These are phyloP conservation scores for Sinonovacula constricta DNA, from an alignment of 1,140 invertebrate species.

Conservation along the genomic window DNA sequence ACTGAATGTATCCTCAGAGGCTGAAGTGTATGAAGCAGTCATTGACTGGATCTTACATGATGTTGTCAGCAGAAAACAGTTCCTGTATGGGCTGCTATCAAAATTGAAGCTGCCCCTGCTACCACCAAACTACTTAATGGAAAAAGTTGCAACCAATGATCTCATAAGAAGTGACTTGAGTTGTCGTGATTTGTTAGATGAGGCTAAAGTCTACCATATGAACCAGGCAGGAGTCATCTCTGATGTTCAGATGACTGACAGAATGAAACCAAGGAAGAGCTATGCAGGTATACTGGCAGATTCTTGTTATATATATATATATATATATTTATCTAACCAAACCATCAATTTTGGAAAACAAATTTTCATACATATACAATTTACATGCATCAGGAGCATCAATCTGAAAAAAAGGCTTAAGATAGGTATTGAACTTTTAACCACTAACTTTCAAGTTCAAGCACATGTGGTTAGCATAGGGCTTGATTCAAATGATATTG, in stretches of 20 bases:
- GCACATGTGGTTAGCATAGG: no score
- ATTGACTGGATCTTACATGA: slow-evolving; percentile 76
- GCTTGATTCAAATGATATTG: no score
- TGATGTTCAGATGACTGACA: slow-evolving; percentile 68
- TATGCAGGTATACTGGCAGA: slow-evolving; percentile 77
- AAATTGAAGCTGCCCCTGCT: slow-evolving; percentile 76
- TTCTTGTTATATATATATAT: no score
- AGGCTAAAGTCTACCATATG: slow-evolving; percentile 77
- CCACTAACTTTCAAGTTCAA: no score
- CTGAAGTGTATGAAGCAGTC: slow-evolving; percentile 74
- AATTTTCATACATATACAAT: no score
- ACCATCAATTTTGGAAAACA: no score
- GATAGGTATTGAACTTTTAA: no score
- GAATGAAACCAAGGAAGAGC: slow-evolving; percentile 76
- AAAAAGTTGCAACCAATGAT: slow-evolving; percentile 73
- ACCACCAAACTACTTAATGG: slow-evolving; percentile 70
- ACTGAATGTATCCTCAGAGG: slow-evolving; percentile 74
- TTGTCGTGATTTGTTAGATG: slow-evolving; percentile 76
- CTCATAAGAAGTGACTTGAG: slow-evolving; percentile 72
- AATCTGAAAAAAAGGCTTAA: no score
- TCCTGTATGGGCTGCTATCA: slow-evolving; percentile 70
- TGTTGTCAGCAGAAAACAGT: slow-evolving; percentile 52
- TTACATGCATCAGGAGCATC: no score
- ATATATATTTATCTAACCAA: no score
- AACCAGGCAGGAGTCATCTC: slow-evolving; percentile 72